Conservation (phyloP, 2,888 invertebrate species). For the Sphecodes monilicornis region DNA sequence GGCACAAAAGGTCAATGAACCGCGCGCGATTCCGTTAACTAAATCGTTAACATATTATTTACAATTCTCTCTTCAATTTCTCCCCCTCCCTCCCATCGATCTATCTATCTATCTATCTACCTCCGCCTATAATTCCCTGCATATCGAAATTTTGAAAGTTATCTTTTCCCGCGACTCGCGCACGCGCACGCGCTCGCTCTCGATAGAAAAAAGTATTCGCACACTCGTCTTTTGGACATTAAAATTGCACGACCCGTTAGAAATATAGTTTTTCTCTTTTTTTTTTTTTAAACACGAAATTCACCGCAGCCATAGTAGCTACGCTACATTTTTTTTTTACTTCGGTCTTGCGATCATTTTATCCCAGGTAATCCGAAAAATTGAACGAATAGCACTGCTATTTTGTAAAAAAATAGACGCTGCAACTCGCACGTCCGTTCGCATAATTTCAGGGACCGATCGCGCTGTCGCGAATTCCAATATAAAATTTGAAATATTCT, state of each 20-base stretch:
- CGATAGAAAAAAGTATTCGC: constrained; percentile 12
- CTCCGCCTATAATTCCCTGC: neutral
- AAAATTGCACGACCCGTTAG: neutral
- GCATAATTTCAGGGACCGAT: too few relatives aligned
- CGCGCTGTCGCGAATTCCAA: constrained; percentile 1
- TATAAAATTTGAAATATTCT: neutral
- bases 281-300: neutral
- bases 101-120: neutral
- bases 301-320: neutral
- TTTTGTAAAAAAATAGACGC: neutral
- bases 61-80: constrained; percentile 27
- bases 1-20: constrained; percentile 58
- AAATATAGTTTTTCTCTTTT: neutral
- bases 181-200: neutral
- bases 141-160: neutral
- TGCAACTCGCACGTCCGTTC: too few relatives aligned
- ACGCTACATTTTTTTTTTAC: neutral
- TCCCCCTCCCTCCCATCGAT: neutral
- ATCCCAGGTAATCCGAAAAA: neutral
- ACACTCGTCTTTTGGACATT: neutral
- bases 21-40: constrained; percentile 38
- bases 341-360: neutral
- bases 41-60: constrained; percentile 41
- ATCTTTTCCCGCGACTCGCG: neutral
- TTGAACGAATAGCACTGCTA: neutral